phyloP scores from a whole-genome alignment of 2,113 vertebrate genomes.

The Talpa occidentalis region DNA sequence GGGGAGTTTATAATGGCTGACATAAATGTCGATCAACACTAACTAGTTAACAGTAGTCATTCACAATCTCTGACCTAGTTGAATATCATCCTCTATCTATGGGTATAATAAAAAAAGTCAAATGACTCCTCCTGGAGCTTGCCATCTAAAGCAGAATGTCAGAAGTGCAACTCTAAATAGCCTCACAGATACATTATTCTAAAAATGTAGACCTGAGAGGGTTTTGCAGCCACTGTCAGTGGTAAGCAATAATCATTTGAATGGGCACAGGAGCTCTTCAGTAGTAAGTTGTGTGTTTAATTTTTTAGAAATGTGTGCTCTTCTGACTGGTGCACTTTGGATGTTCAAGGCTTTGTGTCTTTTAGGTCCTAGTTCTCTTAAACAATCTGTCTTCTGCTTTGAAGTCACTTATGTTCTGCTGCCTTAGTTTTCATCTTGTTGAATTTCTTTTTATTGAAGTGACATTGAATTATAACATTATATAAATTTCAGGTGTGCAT shows the following conservation, averaged over 20 bases:
- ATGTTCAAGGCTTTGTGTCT: neutral
- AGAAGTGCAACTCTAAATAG: neutral
- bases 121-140: neutral
- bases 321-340: neutral
- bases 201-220: neutral
- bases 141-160: neutral
- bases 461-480: too few species aligned
- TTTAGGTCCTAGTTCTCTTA: neutral
- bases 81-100: neutral
- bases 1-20: neutral
- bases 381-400: neutral
- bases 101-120: neutral
- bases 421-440: neutral
- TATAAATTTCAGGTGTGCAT: too few species aligned
- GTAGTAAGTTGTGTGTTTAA: neutral
- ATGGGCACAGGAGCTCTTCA: neutral
- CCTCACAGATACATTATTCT: neutral
- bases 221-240: neutral
- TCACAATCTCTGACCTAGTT: neutral
- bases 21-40: constrained; percentile 47
- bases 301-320: neutral
- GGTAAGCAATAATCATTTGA: neutral
- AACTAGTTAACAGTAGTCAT: constrained; percentile 14
- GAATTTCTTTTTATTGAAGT: too few species aligned
- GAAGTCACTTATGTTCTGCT: neutral